Percentiles rank a stretch among this genome's conserved stretches.
Conservation (phyloP, 2,888 invertebrate species). For the Cantharis flavilabris region DNA sequence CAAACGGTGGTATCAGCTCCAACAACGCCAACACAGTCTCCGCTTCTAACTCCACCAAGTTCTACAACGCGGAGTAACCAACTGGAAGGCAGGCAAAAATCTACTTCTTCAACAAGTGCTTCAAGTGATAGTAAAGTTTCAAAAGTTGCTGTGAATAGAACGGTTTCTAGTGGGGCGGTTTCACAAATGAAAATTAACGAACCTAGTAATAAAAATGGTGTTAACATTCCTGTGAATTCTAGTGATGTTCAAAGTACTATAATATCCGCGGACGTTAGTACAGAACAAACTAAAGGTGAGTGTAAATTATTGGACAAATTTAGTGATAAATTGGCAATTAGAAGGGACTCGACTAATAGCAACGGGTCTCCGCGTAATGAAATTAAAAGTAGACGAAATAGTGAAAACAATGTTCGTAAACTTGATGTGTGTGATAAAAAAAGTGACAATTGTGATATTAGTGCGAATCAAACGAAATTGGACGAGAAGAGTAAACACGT, state of each 20-base stretch:
- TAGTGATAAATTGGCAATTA: constrained; percentile 43
- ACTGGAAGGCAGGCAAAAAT: constrained; percentile 52
- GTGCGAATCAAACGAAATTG: constrained; percentile 40
- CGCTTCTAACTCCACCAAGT: constrained; percentile 36
- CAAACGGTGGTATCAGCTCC: constrained; percentile 42
- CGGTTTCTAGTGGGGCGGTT: constrained; percentile 39
- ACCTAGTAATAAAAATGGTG: constrained; percentile 34
- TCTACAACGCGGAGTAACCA: constrained; percentile 42
- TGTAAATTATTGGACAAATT: constrained; percentile 41
- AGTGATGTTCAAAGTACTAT: constrained; percentile 28
- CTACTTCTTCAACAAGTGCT: constrained; percentile 43
- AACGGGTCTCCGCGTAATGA: constrained; percentile 42
- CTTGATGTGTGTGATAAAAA: constrained; percentile 46
- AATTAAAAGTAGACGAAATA: constrained; percentile 46
- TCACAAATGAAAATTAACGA: constrained; percentile 37
- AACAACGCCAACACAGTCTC: constrained; percentile 40
- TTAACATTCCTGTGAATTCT: constrained; percentile 36
- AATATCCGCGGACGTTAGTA: constrained; percentile 10
- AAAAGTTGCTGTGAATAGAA: constrained; percentile 52
- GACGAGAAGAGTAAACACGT: constrained; percentile 38
- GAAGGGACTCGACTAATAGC: constrained; percentile 40
- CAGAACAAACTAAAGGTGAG: constrained; percentile 35
- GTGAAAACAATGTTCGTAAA: constrained; percentile 44
- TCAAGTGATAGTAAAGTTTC: constrained; percentile 47
- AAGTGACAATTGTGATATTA: constrained; percentile 45